phyloP scores from a whole-genome alignment of 2,797 vertebrate species.

The Dromococcyx pavoninus region DNA sequence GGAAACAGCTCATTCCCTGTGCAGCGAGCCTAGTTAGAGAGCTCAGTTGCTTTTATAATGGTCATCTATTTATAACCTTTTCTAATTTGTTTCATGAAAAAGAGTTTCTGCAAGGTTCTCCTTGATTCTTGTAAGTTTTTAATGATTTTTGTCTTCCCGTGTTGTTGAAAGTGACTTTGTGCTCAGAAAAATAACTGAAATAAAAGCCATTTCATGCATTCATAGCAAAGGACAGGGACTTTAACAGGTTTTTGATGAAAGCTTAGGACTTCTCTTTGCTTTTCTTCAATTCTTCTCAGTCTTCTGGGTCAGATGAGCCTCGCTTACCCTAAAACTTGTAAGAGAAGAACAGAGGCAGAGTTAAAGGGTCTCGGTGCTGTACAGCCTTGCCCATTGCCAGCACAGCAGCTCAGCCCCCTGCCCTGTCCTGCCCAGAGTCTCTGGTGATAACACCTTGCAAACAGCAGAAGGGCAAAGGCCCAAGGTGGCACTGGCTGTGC shows the following conservation, averaged over 20 bases:
- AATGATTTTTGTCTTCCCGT: slow-evolving; percentile 42
- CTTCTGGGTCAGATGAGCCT: background rate
- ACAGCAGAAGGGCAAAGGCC: background rate
- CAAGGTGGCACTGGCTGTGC: background rate
- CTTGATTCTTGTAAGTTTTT: slow-evolving; percentile 32
- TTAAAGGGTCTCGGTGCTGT: background rate
- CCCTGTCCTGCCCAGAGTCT: background rate
- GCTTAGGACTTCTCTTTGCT: slow-evolving; percentile 20
- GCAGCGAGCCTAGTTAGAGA: background rate
- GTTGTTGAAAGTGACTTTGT: slow-evolving; percentile 35
- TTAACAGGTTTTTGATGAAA: background rate
- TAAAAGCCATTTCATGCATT: slow-evolving; percentile 1
- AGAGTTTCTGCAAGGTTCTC: slow-evolving; percentile 21
- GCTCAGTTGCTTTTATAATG: slow-evolving; percentile 15
- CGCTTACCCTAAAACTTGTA: background rate
- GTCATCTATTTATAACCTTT: slow-evolving; percentile 50
- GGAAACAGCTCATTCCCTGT: background rate
- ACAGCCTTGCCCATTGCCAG: background rate
- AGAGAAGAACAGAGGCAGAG: background rate
- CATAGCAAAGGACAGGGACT: slow-evolving; percentile 1
- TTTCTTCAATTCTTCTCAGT: background rate
- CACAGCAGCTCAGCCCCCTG: background rate
- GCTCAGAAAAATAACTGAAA: slow-evolving; percentile 1
- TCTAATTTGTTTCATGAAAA: slow-evolving; percentile 43
- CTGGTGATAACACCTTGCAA: background rate